These are phyloP conservation scores for Neomorphus geoffroyi DNA, from an alignment of 2,797 vertebrate genomes.

Conservation along the genomic window DNA sequence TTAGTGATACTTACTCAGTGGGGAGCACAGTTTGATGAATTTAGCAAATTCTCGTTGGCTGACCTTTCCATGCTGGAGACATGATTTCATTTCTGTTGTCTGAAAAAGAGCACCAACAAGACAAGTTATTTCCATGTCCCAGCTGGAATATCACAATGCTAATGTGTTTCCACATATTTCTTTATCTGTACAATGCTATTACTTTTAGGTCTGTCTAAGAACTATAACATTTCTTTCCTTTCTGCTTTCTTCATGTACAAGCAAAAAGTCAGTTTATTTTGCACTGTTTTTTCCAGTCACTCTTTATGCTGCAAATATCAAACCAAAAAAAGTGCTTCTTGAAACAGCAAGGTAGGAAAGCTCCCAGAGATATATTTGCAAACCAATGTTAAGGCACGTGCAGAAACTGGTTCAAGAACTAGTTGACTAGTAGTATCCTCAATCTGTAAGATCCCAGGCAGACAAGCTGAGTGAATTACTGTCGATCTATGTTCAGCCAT, in stretches of 20 bases:
- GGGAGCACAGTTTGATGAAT: slow-evolving; percentile 54
- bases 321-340: background rate
- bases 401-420: slow-evolving; percentile 19
- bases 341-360: background rate
- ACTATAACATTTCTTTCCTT: background rate
- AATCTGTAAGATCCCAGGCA: background rate
- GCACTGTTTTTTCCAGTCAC: background rate
- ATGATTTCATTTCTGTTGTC: slow-evolving; percentile 73
- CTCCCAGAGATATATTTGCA: background rate
- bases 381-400: background rate
- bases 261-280: background rate
- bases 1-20: slow-evolving; percentile 7
- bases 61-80: slow-evolving; percentile 57
- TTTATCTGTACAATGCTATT: slow-evolving; percentile 9
- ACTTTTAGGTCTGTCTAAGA: slow-evolving; percentile 44
- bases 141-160: slow-evolving; percentile 21
- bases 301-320: background rate
- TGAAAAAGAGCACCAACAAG: slow-evolving; percentile 57
- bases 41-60: slow-evolving; percentile 63
- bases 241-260: background rate
- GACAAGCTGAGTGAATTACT: background rate
- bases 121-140: slow-evolving; percentile 64
- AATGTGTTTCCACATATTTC: slow-evolving; percentile 40
- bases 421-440: background rate
- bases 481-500: fast-evolving